Conservation (phyloP, 2,797 vertebrate genomes). For the Phaenicophaeus curvirostris region DNA sequence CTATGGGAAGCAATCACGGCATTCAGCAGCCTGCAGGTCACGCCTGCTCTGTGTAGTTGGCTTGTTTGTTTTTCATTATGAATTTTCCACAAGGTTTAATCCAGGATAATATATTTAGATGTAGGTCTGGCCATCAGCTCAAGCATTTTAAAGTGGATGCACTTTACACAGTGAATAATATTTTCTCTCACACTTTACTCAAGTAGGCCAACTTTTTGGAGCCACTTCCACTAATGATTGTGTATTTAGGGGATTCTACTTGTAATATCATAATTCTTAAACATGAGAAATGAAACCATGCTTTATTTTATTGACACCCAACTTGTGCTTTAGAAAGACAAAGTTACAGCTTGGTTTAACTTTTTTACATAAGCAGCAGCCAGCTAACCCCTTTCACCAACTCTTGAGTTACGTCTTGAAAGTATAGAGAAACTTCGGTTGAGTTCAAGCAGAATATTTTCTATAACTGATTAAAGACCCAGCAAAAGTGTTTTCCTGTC, state of each 20-base stretch:
- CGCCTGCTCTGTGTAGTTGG: neutral
- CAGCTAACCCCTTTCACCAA: neutral
- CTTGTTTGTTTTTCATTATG: conserved; percentile 1
- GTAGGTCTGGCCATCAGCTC: neutral
- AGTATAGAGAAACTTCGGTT: neutral
- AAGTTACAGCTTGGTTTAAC: neutral
- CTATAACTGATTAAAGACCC: neutral
- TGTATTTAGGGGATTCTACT: neutral
- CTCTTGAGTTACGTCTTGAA: neutral
- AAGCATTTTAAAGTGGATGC: neutral
- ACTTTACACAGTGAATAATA: neutral
- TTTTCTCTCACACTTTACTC: neutral
- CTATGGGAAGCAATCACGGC: conserved; percentile 15
- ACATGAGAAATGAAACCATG: neutral
- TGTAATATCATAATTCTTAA: neutral
- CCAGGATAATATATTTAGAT: conserved; percentile 1
- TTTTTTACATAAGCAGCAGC: too few relatives aligned
- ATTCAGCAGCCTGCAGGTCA: conserved; percentile 5
- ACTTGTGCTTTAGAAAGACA: neutral
- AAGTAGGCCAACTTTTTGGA: neutral
- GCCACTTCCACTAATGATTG: neutral
- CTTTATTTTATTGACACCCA: neutral
- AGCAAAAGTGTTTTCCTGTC: neutral
- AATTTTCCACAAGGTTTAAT: conserved; percentile 41
- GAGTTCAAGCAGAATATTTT: neutral